These are phyloP conservation scores for Apeira syringaria DNA, from an alignment of 2,888 invertebrate genomes.

Conservation along the genomic window DNA sequence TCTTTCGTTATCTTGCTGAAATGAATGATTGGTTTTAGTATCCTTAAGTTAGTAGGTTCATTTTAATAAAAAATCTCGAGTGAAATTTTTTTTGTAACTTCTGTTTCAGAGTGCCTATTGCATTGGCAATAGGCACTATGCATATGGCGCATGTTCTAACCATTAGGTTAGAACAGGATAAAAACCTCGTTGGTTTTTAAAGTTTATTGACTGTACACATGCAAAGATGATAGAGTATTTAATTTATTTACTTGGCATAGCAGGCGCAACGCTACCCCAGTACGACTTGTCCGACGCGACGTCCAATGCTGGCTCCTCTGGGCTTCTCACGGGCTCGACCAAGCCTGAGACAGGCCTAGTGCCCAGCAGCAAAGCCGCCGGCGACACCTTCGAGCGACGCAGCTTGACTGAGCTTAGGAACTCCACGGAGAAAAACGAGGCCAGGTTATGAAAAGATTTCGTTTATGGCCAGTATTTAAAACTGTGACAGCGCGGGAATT, in stretches of 20 bases:
- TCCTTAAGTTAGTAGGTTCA: too few relatives aligned
- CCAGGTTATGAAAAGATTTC: slow-evolving; percentile 17
- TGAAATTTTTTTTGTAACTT: too few relatives aligned
- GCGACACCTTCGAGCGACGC: slow-evolving; percentile 76
- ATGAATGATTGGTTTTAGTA: too few relatives aligned
- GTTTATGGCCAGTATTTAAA: slow-evolving; percentile 2
- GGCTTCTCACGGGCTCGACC: slow-evolving; percentile 72
- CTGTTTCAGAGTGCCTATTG: too few relatives aligned
- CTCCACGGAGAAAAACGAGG: slow-evolving; percentile 24
- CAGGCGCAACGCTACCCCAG: slow-evolving; percentile 73
- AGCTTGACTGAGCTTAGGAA: slow-evolving; percentile 56
- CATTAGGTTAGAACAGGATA: too few relatives aligned
- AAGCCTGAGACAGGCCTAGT: slow-evolving; percentile 80
- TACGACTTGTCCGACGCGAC: slow-evolving; percentile 79
- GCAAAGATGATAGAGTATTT: background rate
- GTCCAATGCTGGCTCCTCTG: slow-evolving; percentile 77
- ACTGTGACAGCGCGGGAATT: slow-evolving; percentile 10
- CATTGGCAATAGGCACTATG: too few relatives aligned
- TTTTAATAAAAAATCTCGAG: too few relatives aligned
- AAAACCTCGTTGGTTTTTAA: too few relatives aligned
- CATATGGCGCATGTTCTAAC: too few relatives aligned
- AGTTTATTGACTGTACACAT: too few relatives aligned
- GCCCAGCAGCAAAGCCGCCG: slow-evolving; percentile 83
- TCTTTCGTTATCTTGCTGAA: too few relatives aligned
- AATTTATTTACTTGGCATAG: slow-evolving; percentile 62